Conservation (phyloP, 2,113 vertebrate species). For the Eurypyga helias region DNA sequence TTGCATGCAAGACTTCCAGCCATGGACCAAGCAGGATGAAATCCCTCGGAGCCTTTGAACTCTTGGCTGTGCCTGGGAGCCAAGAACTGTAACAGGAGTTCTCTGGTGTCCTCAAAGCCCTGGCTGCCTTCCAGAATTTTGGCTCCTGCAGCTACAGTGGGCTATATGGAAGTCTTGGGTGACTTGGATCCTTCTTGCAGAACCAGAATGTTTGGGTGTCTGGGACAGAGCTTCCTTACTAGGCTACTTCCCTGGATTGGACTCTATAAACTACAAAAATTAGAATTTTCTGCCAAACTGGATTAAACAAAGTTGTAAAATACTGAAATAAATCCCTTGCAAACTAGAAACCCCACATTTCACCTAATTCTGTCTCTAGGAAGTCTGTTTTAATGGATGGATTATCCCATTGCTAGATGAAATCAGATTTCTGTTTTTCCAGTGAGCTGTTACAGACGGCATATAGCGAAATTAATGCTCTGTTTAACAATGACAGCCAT, state of each 20-base stretch:
- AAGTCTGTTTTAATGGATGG: neutral
- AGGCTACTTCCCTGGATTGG: neutral
- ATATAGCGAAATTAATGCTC: neutral
- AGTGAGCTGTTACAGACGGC: neutral
- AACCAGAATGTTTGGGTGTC: neutral
- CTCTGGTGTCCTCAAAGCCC: neutral
- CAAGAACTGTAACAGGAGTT: neutral
- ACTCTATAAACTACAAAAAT: neutral
- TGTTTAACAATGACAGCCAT: neutral
- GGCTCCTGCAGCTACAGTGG: neutral
- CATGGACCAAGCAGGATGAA: neutral
- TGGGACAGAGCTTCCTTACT: neutral
- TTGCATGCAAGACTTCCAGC: neutral
- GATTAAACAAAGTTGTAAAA: neutral
- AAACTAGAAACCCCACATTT: neutral
- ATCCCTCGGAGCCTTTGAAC: neutral
- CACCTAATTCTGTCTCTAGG: neutral
- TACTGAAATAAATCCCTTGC: neutral
- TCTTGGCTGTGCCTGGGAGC: neutral
- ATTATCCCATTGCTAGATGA: neutral
- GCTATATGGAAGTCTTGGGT: neutral
- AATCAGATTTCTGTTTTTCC: neutral
- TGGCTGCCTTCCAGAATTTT: neutral
- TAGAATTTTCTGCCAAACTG: neutral
- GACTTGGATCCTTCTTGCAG: neutral